Evolutionary conservation across 1,140 invertebrate species (phyloP).

Genomic region (Chrysopa pallens): DNA sequence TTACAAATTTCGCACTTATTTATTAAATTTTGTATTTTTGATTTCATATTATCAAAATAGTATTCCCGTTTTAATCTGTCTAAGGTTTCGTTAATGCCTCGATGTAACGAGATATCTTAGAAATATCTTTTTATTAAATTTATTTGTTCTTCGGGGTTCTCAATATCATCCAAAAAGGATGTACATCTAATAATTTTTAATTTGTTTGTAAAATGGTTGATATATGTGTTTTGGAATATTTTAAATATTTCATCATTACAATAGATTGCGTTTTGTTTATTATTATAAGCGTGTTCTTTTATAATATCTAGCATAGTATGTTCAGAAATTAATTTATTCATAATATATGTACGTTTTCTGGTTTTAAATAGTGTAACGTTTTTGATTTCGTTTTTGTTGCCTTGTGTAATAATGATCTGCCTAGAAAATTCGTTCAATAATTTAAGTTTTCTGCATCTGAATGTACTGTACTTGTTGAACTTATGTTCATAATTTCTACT

Average conservation of each 20-base stretch:
- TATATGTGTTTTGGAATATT: not conserved
- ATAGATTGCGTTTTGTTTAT: not conserved
- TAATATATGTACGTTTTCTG: not conserved
- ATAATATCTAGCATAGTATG: not conserved
- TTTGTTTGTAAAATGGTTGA: not conserved
- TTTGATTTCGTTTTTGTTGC: not conserved
- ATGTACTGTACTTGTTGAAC: not conserved
- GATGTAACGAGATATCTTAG: not conserved
- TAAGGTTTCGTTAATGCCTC: not conserved
- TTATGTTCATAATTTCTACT: conserved; percentile 12
- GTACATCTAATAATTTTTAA: not conserved
- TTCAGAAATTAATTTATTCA: not conserved
- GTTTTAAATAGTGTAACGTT: not conserved
- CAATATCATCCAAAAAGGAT: not conserved
- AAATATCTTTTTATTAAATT: not conserved
- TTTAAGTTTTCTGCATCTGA: conserved; percentile 2
- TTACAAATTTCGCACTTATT: no score
- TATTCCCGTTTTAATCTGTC: not conserved
- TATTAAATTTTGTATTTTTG: no score
- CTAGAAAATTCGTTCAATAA: not conserved
- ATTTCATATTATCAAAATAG: no score
- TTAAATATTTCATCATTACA: not conserved
- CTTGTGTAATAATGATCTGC: not conserved
- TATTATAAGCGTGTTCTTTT: not conserved
- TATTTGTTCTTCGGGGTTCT: not conserved